Evolutionary conservation across 1,140 invertebrate species (phyloP).

Genomic region (Homarus americanus): DNA sequence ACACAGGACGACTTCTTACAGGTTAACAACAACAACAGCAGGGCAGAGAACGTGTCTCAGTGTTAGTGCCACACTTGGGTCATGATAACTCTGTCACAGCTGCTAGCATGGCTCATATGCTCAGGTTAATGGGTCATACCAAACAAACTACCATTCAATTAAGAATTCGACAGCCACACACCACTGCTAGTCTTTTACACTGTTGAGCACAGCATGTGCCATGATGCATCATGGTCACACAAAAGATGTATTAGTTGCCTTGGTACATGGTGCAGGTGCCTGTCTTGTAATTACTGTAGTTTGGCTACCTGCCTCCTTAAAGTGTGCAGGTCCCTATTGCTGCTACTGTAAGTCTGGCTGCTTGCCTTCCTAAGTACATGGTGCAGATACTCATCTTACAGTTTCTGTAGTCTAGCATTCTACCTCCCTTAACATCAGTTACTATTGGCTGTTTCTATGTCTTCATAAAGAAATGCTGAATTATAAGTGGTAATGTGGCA

Average conservation of each 20-base stretch:
- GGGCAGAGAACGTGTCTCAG: slow-evolving; percentile 61
- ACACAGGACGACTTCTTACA: slow-evolving; percentile 69
- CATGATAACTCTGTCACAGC: slow-evolving; percentile 63
- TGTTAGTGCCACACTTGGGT: slow-evolving; percentile 60
- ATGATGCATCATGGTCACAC: slow-evolving; percentile 35
- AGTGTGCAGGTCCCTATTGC: slow-evolving; percentile 26
- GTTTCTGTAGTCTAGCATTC: slow-evolving; percentile 17
- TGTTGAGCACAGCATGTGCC: slow-evolving; percentile 53
- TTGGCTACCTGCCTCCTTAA: slow-evolving; percentile 35
- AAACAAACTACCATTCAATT: slow-evolving; percentile 53
- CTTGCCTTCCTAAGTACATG: slow-evolving; percentile 47
- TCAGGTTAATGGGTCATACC: slow-evolving; percentile 54
- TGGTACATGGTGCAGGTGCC: slow-evolving; percentile 56
- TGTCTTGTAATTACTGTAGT: slow-evolving; percentile 54
- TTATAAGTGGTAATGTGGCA: neutral
- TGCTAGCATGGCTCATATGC: slow-evolving; percentile 47
- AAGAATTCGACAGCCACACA: slow-evolving; percentile 53
- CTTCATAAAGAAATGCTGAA: neutral
- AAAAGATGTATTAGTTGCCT: slow-evolving; percentile 41
- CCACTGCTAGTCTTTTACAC: slow-evolving; percentile 50
- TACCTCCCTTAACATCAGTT: slow-evolving; percentile 15
- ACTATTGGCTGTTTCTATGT: neutral
- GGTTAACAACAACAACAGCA: slow-evolving; percentile 69
- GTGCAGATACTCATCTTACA: slow-evolving; percentile 31
- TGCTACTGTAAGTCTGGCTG: slow-evolving; percentile 52